Conservation (phyloP, 2,888 invertebrate species). For the Balanococcus diminutus region DNA sequence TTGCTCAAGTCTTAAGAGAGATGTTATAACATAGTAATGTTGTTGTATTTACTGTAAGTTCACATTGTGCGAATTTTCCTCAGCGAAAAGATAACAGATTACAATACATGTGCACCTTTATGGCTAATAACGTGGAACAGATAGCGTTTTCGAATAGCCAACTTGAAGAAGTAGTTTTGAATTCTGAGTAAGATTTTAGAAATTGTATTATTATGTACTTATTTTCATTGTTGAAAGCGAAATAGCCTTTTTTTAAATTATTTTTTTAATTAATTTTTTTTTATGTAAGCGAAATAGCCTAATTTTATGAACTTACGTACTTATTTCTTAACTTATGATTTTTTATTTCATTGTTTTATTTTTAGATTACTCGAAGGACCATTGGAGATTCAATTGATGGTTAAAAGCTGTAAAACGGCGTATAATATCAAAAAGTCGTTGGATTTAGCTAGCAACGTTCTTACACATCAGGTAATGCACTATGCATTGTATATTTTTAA, state of each 20-base stretch:
- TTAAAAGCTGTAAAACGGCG: slow-evolving; percentile 63
- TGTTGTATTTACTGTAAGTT: not conserved
- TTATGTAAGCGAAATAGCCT: too few relatives aligned
- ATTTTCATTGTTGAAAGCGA: too few relatives aligned
- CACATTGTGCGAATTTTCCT: slow-evolving; percentile 8
- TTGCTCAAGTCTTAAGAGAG: not conserved
- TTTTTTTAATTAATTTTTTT: too few relatives aligned
- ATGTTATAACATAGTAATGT: not conserved
- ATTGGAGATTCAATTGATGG: slow-evolving; percentile 63
- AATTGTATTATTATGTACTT: too few relatives aligned
- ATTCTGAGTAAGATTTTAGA: slow-evolving; percentile 59
- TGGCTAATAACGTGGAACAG: slow-evolving; percentile 77
- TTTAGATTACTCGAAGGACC: slow-evolving; percentile 62
- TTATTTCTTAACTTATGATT: not conserved
- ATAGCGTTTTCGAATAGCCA: slow-evolving; percentile 66
- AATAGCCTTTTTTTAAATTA: too few relatives aligned
- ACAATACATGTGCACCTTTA: slow-evolving; percentile 78
- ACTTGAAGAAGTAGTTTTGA: slow-evolving; percentile 59
- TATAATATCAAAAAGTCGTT: slow-evolving; percentile 60
- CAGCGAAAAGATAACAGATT: slow-evolving; percentile 64
- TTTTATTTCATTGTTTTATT: slow-evolving; percentile 10
- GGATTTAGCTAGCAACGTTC: slow-evolving; percentile 51
- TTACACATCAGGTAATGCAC: slow-evolving; percentile 56
- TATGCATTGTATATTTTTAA: too few relatives aligned
- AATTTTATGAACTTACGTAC: too few relatives aligned